These are phyloP conservation scores for Actinia tenebrosa DNA, from an alignment of 64 coral and sea anemone species.

Conservation along the genomic window DNA sequence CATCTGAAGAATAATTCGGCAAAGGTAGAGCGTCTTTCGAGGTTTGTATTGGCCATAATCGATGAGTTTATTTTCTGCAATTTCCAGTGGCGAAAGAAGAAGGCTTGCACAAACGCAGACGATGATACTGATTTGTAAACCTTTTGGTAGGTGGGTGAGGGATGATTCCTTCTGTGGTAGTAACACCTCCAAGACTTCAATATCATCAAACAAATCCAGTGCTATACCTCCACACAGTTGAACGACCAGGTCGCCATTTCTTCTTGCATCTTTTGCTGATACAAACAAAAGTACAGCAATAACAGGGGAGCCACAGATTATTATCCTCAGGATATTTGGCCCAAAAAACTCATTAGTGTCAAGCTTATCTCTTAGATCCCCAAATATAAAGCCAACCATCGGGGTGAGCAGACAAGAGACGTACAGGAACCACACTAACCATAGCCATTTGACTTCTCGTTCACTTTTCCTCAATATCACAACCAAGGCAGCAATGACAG, in stretches of 20 bases:
- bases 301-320: constrained; percentile 29
- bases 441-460: neutral
- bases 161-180: constrained; percentile 21
- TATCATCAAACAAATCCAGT: constrained; percentile 52
- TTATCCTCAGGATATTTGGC: constrained; percentile 40
- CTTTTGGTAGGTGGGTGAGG: neutral
- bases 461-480: neutral
- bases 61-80: constrained; percentile 24
- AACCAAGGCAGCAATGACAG: neutral
- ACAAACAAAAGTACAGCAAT: constrained; percentile 32
- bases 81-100: constrained; percentile 22
- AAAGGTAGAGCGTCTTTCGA: neutral
- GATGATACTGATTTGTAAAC: constrained; percentile 30
- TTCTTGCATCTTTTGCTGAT: neutral
- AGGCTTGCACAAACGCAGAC: constrained; percentile 32
- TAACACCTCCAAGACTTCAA: constrained; percentile 49
- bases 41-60: neutral
- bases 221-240: constrained; percentile 19
- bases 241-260: constrained; percentile 7
- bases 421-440: neutral
- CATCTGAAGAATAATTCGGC: constrained; percentile 30
- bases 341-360: constrained; percentile 21
- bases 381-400: neutral
- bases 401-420: neutral
- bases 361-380: constrained; percentile 10